These are phyloP conservation scores for Microctenopoma steveboyesi DNA, from an alignment of 2,797 vertebrate species.

Conservation along the genomic window DNA sequence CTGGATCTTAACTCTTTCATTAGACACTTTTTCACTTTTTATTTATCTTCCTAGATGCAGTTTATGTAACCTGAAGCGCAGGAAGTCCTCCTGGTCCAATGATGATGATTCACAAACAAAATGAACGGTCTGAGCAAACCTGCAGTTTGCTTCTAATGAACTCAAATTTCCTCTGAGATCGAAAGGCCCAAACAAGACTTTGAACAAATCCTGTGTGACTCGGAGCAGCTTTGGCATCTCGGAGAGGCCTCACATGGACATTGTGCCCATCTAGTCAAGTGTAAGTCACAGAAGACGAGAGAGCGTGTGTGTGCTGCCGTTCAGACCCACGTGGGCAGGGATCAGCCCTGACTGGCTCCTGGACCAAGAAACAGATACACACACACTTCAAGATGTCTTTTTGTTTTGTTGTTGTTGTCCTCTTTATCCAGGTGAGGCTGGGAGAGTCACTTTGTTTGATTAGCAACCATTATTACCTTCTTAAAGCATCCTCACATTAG, in stretches of 20 bases:
- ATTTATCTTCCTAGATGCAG: conserved; percentile 87
- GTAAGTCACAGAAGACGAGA: conserved; percentile 75
- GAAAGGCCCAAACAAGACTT: conserved; percentile 64
- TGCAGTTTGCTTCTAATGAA: conserved; percentile 83
- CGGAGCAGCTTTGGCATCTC: conserved; percentile 36
- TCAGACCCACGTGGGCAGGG: conserved; percentile 64
- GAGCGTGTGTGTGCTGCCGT: conserved; percentile 73
- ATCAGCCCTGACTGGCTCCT: conserved; percentile 55
- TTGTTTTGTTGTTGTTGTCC: conserved; percentile 40
- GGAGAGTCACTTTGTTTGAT: conserved; percentile 68
- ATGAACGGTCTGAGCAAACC: conserved; percentile 83
- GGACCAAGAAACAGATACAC: conserved; percentile 56
- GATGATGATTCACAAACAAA: conserved; percentile 68
- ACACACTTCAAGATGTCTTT: conserved; percentile 63
- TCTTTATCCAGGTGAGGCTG: conserved; percentile 48
- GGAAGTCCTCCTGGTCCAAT: conserved; percentile 66
- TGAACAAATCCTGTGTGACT: conserved; percentile 67
- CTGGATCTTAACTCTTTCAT: background rate
- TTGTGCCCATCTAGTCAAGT: conserved; percentile 69
- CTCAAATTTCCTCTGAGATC: conserved; percentile 79
- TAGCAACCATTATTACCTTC: conserved; percentile 81
- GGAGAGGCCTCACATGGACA: conserved; percentile 56
- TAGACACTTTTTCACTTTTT: background rate
- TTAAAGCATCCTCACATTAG: conserved; percentile 82
- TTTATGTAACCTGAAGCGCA: conserved; percentile 90